Evolutionary conservation across 2,113 vertebrate species (phyloP).

Genomic region (Hirundichthys speculiger): DNA sequence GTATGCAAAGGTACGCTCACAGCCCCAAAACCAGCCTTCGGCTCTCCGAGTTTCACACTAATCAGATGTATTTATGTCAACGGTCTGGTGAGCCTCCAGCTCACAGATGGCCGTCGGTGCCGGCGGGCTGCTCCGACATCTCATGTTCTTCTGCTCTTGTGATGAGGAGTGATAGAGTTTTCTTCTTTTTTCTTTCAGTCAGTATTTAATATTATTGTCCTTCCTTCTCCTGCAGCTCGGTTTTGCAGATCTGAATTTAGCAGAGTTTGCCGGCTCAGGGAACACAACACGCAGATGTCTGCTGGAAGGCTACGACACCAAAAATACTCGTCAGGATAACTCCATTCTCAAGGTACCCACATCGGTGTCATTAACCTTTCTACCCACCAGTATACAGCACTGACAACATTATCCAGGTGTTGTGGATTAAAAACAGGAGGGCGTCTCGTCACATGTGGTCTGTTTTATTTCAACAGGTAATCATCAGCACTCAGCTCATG

Average conservation of each 20-base stretch:
- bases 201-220: too few relatives aligned
- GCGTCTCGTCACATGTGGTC: too few relatives aligned
- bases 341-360: slow-evolving; percentile 95
- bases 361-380: neutral
- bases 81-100: slow-evolving; percentile 34
- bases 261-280: slow-evolving; percentile 97
- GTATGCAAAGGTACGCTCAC: slow-evolving; percentile 91
- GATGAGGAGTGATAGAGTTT: slow-evolving; percentile 15
- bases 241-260: slow-evolving; percentile 97
- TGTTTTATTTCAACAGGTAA: slow-evolving; percentile 74
- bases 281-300: slow-evolving; percentile 95
- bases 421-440: too few relatives aligned
- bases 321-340: slow-evolving; percentile 98
- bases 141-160: slow-evolving; percentile 4
- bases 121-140: slow-evolving; percentile 41
- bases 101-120: slow-evolving; percentile 53
- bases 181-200: too few relatives aligned
- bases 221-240: slow-evolving; percentile 87
- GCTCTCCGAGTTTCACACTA: slow-evolving; percentile 35
- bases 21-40: slow-evolving; percentile 7
- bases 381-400: too few relatives aligned
- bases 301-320: slow-evolving; percentile 98
- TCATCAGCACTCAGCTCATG: slow-evolving; percentile 97
- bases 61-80: slow-evolving; percentile 31
- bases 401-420: too few relatives aligned